These are phyloP conservation scores for Alethe diademata DNA, from an alignment of 2,113 vertebrate genomes.

Conservation along the genomic window DNA sequence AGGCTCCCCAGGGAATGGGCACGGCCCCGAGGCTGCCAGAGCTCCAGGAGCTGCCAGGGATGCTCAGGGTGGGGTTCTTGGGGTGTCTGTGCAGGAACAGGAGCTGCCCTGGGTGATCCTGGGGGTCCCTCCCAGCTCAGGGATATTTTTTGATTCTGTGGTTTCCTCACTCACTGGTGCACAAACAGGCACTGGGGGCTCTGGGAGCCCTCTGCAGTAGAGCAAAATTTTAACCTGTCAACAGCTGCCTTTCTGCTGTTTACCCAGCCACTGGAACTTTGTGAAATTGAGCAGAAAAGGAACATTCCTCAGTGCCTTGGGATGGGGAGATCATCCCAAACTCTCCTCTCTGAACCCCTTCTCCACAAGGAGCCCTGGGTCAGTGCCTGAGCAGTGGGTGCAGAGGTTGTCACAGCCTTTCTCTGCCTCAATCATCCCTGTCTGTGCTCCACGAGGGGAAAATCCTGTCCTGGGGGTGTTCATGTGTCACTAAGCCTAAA, in stretches of 20 bases:
- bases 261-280: background rate
- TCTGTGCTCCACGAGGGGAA: background rate
- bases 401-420: background rate
- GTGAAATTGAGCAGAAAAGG: background rate
- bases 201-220: background rate
- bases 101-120: rapidly evolving
- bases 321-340: background rate
- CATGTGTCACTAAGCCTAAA: background rate
- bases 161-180: background rate
- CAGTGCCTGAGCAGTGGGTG: rapidly evolving
- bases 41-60: background rate
- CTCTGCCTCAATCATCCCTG: background rate
- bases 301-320: background rate
- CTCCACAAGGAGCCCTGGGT: background rate
- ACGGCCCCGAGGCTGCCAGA: background rate
- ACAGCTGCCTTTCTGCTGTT: background rate
- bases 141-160: rapidly evolving
- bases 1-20: background rate
- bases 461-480: background rate
- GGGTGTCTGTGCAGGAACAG: background rate
- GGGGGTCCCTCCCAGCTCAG: rapidly evolving
- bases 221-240: background rate
- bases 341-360: background rate
- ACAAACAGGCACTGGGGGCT: background rate
- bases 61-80: background rate